A percentile compares a stretch with the other conserved stretches of the same genome.
Conservation (phyloP, 2,797 vertebrate genomes). For the Scolopax bukidnonensis region DNA sequence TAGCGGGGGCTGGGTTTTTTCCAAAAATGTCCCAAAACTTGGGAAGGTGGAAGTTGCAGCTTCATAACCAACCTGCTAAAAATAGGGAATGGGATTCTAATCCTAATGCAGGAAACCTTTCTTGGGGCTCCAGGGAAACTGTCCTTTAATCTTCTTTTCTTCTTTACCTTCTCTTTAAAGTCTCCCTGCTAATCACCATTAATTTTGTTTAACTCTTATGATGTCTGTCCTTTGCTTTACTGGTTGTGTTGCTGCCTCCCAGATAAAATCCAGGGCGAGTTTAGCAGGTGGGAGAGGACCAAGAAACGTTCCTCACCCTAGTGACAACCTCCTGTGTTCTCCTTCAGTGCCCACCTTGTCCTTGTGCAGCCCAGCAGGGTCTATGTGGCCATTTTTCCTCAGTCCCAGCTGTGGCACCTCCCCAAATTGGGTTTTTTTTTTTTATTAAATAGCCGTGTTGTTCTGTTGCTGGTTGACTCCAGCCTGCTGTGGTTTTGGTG, state of each 20-base stretch:
- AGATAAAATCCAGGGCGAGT: not conserved
- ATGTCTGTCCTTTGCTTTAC: slow-evolving; percentile 8
- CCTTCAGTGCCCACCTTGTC: fast-evolving
- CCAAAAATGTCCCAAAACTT: not conserved
- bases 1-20: not conserved
- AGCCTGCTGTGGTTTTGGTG: not conserved
- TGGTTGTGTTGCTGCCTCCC: not conserved
- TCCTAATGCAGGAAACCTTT: slow-evolving; percentile 27
- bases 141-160: slow-evolving; percentile 63
- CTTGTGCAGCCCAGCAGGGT: not conserved
- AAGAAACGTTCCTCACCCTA: fast-evolving
- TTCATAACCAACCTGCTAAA: not conserved
- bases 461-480: fast-evolving
- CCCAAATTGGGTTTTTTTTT: fast-evolving
- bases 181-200: slow-evolving; percentile 40
- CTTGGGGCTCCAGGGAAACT: not conserved
- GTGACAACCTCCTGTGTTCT: fast-evolving
- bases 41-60: not conserved
- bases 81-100: slow-evolving; percentile 29
- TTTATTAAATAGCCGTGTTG: not conserved
- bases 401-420: not conserved
- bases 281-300: not conserved
- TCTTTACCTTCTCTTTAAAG: not conserved
- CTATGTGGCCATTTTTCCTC: fast-evolving
- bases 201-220: slow-evolving; percentile 17